Base-by-base conservation (phyloP, 2,888 invertebrate species). In the Cheilosia vulpina region DNA sequence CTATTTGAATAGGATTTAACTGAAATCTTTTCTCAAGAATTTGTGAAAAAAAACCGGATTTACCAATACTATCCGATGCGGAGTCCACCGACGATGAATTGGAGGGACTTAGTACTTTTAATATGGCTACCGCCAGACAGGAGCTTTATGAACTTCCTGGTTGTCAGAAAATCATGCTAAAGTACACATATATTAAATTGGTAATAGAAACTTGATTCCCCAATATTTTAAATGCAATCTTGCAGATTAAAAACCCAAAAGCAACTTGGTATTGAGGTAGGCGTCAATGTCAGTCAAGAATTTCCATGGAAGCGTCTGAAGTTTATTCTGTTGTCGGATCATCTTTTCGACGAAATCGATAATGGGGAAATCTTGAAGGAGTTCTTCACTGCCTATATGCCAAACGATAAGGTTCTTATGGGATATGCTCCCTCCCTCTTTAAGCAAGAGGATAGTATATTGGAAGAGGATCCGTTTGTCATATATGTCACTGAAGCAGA, bases 281-380 rank as follows among this genome's bases (percentile, higher is more conserved):
- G 96, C 0, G 92, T 93, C 45, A 93, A 96, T 89, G 94, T 96
- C 0, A 96, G 94, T 0, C 94, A 94, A 19, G 96, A 96, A 90
- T 94, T 94, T 88, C 96, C 96, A 0, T 96, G 96, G 96, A 95
- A 95, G 82, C 93, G 93, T 80, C 92, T 96, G 0, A 92, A 92
- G 21, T 96, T 94, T 90, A 93, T 94, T 41, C 92, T 93, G 55
- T 92, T 96, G 1, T 92, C 94, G 63, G 95, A 96, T 88, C 93
- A 93, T 68, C 93, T 96, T 4, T 89, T 91, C 27, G 90, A 91
- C 38, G 89, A 94, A 83, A 84, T 92, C 1, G 93, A 93, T 0
- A 93, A 94, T 75, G 92, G 93, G 38, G 92, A 90, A 24, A 87
- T 90, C 3, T 75, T 94, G 6, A 91, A 90, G 78, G 90, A 92